Percentiles rank a stretch among this genome's conserved stretches.
Conservation (phyloP, 2,113 vertebrate species). For the Beaufortia kweichowensis region DNA sequence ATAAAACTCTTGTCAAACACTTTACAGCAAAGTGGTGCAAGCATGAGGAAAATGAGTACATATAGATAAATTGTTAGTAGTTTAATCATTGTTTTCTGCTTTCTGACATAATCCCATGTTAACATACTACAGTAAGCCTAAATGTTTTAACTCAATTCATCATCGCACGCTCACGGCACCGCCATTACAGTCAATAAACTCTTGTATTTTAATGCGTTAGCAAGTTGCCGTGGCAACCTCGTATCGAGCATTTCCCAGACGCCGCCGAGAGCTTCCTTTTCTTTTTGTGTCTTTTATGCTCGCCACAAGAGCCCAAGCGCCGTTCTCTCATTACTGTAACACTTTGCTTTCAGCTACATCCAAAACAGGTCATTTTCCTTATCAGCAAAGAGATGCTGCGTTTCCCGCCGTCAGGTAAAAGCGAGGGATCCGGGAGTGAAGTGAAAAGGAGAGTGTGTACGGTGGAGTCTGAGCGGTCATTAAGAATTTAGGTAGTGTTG, state of each 20-base stretch:
- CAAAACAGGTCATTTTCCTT: constrained; percentile 43
- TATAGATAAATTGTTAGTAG: background rate
- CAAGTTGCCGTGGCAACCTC: constrained; percentile 49
- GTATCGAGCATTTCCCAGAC: constrained; percentile 40
- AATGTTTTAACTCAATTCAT: constrained; percentile 26
- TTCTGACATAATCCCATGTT: background rate
- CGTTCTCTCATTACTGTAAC: constrained; percentile 44
- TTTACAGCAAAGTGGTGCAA: background rate
- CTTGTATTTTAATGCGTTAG: constrained; percentile 26
- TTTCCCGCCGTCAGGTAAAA: constrained; percentile 12
- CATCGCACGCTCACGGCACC: background rate
- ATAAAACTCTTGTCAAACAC: constrained; percentile 21
- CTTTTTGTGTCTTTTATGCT: constrained; percentile 46
- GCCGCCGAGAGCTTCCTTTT: constrained; percentile 31
- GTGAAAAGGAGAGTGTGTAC: constrained; percentile 32
- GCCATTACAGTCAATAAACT: constrained; percentile 33
- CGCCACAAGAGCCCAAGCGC: constrained; percentile 37
- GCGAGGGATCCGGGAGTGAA: constrained; percentile 10
- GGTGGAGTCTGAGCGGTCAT: constrained; percentile 30
- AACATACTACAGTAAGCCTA: constrained; percentile 2
- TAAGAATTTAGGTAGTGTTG: constrained; percentile 52
- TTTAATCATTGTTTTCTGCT: background rate
- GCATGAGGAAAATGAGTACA: background rate
- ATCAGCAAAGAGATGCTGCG: constrained; percentile 31
- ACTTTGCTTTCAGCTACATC: constrained; percentile 10